phyloP scores from a whole-genome alignment of 1,140 invertebrate genomes.

The Drosophila orosa region DNA sequence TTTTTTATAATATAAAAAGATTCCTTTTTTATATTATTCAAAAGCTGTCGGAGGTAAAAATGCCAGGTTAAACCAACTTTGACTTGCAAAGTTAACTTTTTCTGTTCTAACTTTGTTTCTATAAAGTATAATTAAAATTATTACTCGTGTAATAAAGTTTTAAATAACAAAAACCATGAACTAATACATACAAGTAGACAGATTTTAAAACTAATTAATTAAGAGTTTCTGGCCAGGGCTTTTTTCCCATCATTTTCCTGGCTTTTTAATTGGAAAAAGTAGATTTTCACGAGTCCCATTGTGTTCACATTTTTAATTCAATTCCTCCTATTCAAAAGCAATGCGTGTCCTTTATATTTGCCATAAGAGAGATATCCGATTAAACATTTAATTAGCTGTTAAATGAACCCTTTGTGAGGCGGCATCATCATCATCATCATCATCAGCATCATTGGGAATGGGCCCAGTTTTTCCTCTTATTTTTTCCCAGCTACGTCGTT shows the following conservation, averaged over 20 bases:
- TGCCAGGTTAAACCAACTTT: neutral
- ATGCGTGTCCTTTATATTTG: conserved; percentile 33
- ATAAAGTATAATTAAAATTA: neutral
- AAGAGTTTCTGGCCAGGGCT: neutral
- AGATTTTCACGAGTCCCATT: conserved; percentile 7
- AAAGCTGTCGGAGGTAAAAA: neutral
- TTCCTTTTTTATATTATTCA: too few species aligned
- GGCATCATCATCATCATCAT: conserved; percentile 6
- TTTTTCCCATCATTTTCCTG: neutral
- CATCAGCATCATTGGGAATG: conserved; percentile 4
- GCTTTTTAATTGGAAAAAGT: neutral
- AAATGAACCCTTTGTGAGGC: conserved; percentile 61
- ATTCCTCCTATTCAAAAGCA: conserved; percentile 10
- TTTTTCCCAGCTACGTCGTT: conserved; percentile 2
- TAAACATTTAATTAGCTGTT: conserved; percentile 73
- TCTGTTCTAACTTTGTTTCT: neutral
- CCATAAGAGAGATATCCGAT: conserved; percentile 51
- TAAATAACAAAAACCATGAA: too few species aligned
- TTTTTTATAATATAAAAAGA: too few species aligned
- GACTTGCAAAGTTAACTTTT: neutral
- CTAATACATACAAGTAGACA: too few species aligned
- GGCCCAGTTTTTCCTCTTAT: conserved; percentile 3
- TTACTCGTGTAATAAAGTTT: neutral
- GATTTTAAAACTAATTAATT: conserved; percentile 7
- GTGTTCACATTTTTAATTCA: conserved; percentile 14